A percentile compares a stretch with the other conserved stretches of the same genome.
phyloP scores from a whole-genome alignment of 1,140 invertebrate genomes.

The Lerema accius region DNA sequence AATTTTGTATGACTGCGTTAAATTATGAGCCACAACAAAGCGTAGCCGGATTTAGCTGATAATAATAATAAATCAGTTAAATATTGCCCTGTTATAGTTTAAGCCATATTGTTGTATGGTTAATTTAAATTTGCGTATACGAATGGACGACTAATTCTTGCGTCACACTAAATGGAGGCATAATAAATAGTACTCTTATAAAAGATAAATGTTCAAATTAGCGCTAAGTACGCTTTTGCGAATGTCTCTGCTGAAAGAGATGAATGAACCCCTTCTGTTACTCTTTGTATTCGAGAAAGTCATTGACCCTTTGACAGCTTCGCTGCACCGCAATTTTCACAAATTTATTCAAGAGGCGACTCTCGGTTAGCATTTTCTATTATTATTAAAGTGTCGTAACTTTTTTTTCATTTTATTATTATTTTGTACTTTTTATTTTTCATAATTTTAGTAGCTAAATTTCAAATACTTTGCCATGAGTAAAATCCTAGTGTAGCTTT shows the following conservation, averaged over 20 bases:
- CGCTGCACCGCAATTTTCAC: slow-evolving; percentile 24
- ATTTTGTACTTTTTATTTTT: not conserved
- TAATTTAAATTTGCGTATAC: not conserved
- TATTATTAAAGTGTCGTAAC: not conserved
- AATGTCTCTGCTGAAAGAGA: slow-evolving; percentile 22
- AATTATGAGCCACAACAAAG: too few relatives aligned
- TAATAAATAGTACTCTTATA: not conserved
- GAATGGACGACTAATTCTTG: too few relatives aligned
- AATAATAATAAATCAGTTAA: too few relatives aligned
- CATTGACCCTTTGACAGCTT: slow-evolving; percentile 25
- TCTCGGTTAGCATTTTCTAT: not conserved
- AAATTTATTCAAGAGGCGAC: slow-evolving; percentile 24
- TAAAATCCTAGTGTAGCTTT: too few relatives aligned
- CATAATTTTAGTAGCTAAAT: too few relatives aligned
- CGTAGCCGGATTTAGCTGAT: too few relatives aligned
- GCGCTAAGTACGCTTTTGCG: slow-evolving; percentile 14
- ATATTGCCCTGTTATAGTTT: too few relatives aligned
- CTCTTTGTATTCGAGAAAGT: slow-evolving; percentile 29
- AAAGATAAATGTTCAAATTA: slow-evolving; percentile 29
- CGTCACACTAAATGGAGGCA: not conserved
- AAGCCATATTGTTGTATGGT: not conserved
- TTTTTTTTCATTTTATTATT: not conserved
- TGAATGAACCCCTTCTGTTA: slow-evolving; percentile 32
- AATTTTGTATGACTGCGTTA: too few relatives aligned
- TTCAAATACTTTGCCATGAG: too few relatives aligned